Evolutionary conservation across 2,888 invertebrate genomes (phyloP).

Genomic region (Pardosa pseudoannulata): DNA sequence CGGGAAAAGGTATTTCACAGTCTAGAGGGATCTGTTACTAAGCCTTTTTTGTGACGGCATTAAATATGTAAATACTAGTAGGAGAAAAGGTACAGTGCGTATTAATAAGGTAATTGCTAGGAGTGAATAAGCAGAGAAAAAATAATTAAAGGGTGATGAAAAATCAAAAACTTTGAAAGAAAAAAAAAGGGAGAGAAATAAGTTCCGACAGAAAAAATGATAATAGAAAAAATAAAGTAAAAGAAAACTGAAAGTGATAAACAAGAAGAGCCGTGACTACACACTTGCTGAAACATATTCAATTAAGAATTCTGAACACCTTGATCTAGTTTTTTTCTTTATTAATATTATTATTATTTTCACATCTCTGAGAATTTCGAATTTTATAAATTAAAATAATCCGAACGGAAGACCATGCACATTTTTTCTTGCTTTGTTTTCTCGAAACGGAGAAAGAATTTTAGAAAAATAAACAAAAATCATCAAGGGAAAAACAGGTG

Average conservation of each 20-base stretch:
- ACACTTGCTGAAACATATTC: background rate
- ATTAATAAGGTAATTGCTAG: too few species aligned
- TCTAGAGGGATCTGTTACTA: too few species aligned
- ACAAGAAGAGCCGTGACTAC: background rate
- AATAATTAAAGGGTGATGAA: conserved; percentile 3
- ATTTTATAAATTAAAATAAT: background rate
- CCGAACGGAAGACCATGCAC: background rate
- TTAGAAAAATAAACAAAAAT: background rate
- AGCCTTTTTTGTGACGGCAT: too few species aligned
- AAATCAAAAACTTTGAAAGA: background rate
- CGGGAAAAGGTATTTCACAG: too few species aligned
- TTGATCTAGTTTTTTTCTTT: background rate
- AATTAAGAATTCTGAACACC: background rate
- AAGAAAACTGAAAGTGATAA: background rate
- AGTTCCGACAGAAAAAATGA: background rate
- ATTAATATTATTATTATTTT: background rate
- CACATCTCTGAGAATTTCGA: background rate
- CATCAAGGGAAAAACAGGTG: background rate
- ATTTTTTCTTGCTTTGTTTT: too few species aligned
- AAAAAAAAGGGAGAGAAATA: background rate
- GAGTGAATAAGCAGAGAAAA: background rate
- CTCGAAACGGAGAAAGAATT: background rate
- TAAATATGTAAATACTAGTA: too few species aligned
- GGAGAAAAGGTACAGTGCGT: too few species aligned
- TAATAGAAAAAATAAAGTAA: background rate